A percentile compares a stretch with the other conserved stretches of the same genome.
phyloP scores from a whole-genome alignment of 2,888 invertebrate genomes.

The Atethmia centrago region DNA sequence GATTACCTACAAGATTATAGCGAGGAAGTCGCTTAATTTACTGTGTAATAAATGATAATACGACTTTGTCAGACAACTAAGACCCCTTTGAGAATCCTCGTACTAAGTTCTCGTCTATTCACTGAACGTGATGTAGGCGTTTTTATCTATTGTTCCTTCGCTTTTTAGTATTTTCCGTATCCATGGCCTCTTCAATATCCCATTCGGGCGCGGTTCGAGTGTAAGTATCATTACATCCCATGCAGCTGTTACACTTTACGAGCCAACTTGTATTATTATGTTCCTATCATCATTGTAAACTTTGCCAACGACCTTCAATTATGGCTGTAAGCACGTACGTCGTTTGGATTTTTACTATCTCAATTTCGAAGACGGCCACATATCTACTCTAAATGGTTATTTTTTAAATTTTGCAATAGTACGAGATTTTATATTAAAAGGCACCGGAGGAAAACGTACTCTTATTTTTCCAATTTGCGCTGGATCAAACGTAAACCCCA shows the following conservation, averaged over 20 bases:
- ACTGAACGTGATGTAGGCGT: constrained; percentile 74
- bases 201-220: constrained; percentile 76
- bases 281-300: constrained; percentile 82
- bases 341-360: constrained; percentile 57
- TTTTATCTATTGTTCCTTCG: constrained; percentile 74
- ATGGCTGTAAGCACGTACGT: constrained; percentile 64
- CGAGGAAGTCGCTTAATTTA: constrained; percentile 68
- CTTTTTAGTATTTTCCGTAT: constrained; percentile 77
- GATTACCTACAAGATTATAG: constrained; percentile 53
- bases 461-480: constrained; percentile 76
- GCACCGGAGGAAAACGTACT: constrained; percentile 57
- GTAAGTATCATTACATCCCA: constrained; percentile 82
- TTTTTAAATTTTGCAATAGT: constrained; percentile 46
- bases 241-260: constrained; percentile 88
- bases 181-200: constrained; percentile 79
- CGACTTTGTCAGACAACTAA: constrained; percentile 73
- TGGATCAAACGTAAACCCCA: constrained; percentile 73
- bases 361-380: constrained; percentile 35
- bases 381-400: constrained; percentile 15
- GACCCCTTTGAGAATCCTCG: constrained; percentile 75
- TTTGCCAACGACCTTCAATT: constrained; percentile 78
- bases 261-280: constrained; percentile 86
- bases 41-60: constrained; percentile 77
- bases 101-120: constrained; percentile 73
- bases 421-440: constrained; percentile 57